A percentile compares a stretch with the other conserved stretches of the same genome.
These are phyloP conservation scores for Agrochola macilenta DNA, from an alignment of 2,888 invertebrate species.

Conservation along the genomic window DNA sequence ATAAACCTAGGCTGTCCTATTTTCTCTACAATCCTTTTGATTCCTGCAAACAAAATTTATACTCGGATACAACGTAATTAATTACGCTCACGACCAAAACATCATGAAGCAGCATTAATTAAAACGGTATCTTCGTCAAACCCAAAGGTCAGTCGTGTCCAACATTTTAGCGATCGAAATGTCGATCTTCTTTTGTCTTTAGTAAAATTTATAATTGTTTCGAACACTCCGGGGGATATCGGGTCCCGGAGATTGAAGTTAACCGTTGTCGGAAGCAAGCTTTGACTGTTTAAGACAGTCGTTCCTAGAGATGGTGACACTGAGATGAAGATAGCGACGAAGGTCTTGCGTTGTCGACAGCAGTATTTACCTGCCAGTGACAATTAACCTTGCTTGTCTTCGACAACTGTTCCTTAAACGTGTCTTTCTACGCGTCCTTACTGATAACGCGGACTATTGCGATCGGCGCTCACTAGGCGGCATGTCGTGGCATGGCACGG, in stretches of 20 bases:
- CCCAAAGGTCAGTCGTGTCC: conserved; percentile 9
- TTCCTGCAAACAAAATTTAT: conserved; percentile 3
- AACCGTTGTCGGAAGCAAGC: conserved; percentile 26
- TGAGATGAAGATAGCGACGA: conserved; percentile 18
- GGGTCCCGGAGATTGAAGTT: conserved; percentile 13
- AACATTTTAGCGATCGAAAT: conserved; percentile 14
- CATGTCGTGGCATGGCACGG: neutral
- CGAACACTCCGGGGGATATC: conserved; percentile 4
- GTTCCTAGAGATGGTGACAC: conserved; percentile 8
- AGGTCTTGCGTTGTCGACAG: conserved; percentile 12
- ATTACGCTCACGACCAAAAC: conserved; percentile 17
- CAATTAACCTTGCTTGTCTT: conserved; percentile 14
- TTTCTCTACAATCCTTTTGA: neutral
- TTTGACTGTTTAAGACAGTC: conserved; percentile 26
- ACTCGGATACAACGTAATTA: conserved; percentile 8
- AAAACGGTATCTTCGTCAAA: conserved; percentile 28
- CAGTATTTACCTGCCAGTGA: conserved; percentile 20
- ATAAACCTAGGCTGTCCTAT: neutral
- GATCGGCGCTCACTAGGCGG: too few relatives aligned
- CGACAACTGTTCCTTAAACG: neutral
- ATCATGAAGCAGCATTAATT: conserved; percentile 18
- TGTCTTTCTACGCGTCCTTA: neutral
- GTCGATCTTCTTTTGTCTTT: conserved; percentile 23
- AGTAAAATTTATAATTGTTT: conserved; percentile 25
- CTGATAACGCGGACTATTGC: neutral